Percentiles rank a stretch among this genome's conserved stretches.
phyloP scores from a whole-genome alignment of 2,113 vertebrate genomes.

The Nasalis larvatus region DNA sequence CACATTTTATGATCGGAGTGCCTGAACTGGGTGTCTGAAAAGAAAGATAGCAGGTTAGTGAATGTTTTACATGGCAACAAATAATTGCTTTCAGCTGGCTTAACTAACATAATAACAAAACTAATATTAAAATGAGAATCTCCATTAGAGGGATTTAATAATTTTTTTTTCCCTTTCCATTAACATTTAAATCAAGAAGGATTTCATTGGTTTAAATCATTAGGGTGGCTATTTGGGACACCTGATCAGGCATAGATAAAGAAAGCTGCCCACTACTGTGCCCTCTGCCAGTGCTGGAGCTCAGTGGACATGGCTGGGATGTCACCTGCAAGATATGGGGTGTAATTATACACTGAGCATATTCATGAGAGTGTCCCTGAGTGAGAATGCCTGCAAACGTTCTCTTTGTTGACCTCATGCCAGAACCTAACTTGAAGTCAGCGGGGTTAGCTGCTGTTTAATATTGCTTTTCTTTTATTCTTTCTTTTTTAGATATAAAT shows the following conservation, averaged over 20 bases:
- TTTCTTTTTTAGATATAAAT: conserved; percentile 54
- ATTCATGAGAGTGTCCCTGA: conserved; percentile 79
- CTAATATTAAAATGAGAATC: conserved; percentile 81
- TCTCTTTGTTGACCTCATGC: conserved; percentile 81
- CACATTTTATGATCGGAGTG: conserved; percentile 74
- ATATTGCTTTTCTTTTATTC: conserved; percentile 72
- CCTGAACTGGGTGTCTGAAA: conserved; percentile 70
- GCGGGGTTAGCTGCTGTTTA: conserved; percentile 78
- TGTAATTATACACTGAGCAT: conserved; percentile 76
- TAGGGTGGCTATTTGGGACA: conserved; percentile 80
- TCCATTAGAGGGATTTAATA: conserved; percentile 80
- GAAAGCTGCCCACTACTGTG: conserved; percentile 79
- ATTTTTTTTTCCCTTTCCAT: conserved; percentile 70
- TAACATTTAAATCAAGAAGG: conserved; percentile 50
- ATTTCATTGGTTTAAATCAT: conserved; percentile 61
- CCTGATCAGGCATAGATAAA: conserved; percentile 83
- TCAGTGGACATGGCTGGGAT: conserved; percentile 85
- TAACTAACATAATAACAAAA: conserved; percentile 83
- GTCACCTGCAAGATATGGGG: conserved; percentile 76
- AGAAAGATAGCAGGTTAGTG: conserved; percentile 75
- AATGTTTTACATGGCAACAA: conserved; percentile 77
- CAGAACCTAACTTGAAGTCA: conserved; percentile 78
- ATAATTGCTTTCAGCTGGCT: conserved; percentile 83
- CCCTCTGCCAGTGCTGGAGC: conserved; percentile 79
- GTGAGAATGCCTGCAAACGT: conserved; percentile 77